These are phyloP conservation scores for Tapirus indicus DNA, from an alignment of 2,797 vertebrate genomes.

Conservation along the genomic window DNA sequence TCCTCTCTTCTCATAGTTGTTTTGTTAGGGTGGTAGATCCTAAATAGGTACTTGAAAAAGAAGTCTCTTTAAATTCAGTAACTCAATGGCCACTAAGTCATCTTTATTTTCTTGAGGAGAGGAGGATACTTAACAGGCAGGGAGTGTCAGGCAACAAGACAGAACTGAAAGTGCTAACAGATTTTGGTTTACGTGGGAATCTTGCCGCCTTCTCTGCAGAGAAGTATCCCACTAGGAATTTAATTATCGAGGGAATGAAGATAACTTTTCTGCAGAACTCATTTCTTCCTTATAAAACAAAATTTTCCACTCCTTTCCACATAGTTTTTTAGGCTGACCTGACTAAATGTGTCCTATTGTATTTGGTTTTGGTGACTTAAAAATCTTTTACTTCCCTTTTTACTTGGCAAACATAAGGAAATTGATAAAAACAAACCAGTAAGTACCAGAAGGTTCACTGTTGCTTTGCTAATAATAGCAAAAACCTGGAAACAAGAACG, in stretches of 20 bases:
- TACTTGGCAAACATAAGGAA: not conserved
- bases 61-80: not conserved
- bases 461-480: not conserved
- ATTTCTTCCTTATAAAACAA: constrained; percentile 35
- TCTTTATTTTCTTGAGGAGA: constrained; percentile 16
- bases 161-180: not conserved
- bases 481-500: not conserved
- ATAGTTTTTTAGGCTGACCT: constrained; percentile 27
- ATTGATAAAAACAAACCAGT: constrained; percentile 8
- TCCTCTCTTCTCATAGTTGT: not conserved
- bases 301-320: not conserved
- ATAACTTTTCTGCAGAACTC: constrained; percentile 5
- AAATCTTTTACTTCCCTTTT: not conserved
- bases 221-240: not conserved
- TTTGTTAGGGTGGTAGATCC: not conserved
- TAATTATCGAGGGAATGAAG: constrained; percentile 13
- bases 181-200: not conserved
- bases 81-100: not conserved
- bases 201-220: not conserved
- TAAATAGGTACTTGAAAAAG: not conserved
- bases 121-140: not conserved
- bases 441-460: not conserved
- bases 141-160: not conserved
- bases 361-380: constrained; percentile 47
- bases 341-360: not conserved